Base-by-base conservation (phyloP, 2,113 vertebrate species). In the Astur gentilis region DNA sequence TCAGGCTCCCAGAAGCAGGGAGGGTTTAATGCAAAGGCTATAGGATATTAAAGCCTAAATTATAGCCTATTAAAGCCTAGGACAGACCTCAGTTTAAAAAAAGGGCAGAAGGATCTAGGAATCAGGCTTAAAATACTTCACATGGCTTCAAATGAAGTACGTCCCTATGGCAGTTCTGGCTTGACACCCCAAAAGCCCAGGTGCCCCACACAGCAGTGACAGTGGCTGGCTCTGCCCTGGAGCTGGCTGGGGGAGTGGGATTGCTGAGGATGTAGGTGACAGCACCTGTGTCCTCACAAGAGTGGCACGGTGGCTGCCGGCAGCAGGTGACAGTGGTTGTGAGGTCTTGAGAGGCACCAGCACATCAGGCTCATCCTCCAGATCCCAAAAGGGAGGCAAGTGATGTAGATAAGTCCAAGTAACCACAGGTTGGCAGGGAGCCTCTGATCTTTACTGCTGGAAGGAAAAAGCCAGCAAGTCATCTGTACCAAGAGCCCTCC, bases 241-340 rank as follows among this genome's bases (percentile, higher is more conserved):
- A 67, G 80, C 22, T 0, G 0, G 29, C 57, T 60, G 64, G 8
- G 19, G 26, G 5, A 47, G 31, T 0, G 1, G 26, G 52, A 73
- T 32, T 66, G 38, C 44, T 60, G 52, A 55, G n/a, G 45, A 72
- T 20, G 31, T 20, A 54, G 65, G 40, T 61, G 31, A 49, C 1
- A 2, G 38, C 26, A 89, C 13, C 38, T 72, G 38, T 66, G 34
- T 40, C 72, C 29, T 72, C 10, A 1, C 17, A 44, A 55, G 57
- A 71, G 29, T 13, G 36, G 10, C 32, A 65, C 2, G 0, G 16
- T 25, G 57, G n/a, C 50, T 82, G 50, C 57, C 0, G 0, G 50
- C 38, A 71, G 58, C 17, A 80, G 32, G 29, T 62, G 27, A 80
- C 34, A 71, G n/a, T 1, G 1, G 19, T 20, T 54, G 32, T 44